Percentiles rank a stretch among this genome's conserved stretches.
phyloP scores from a whole-genome alignment of 2,888 invertebrate species.

The Papilio demoleus region DNA sequence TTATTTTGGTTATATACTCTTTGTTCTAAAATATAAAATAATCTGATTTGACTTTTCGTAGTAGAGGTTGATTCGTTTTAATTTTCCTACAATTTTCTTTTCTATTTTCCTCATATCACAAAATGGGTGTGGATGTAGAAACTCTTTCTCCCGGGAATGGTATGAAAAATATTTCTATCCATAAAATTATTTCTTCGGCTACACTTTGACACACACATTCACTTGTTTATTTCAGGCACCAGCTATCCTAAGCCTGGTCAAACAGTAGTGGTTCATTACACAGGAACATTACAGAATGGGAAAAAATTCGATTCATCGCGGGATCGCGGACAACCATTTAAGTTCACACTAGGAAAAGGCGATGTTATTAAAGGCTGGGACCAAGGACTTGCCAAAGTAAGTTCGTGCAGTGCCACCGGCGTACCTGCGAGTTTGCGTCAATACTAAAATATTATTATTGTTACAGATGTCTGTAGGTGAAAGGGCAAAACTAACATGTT shows the following conservation, averaged over 20 bases:
- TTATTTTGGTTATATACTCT: background rate
- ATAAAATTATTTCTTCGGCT: background rate
- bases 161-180: slow-evolving; percentile 45
- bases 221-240: slow-evolving; percentile 84
- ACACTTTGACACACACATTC: background rate
- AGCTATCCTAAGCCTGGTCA: slow-evolving; percentile 97
- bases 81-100: slow-evolving; percentile 22
- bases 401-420: slow-evolving; percentile 9
- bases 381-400: slow-evolving; percentile 94
- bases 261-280: slow-evolving; percentile 98
- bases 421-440: background rate
- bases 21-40: background rate
- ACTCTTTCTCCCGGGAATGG: slow-evolving; percentile 74
- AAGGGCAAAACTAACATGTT: slow-evolving; percentile 94
- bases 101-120: slow-evolving; percentile 26
- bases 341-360: slow-evolving; percentile 96
- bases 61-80: background rate
- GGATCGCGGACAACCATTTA: slow-evolving; percentile 96
- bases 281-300: slow-evolving; percentile 94
- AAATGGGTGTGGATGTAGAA: slow-evolving; percentile 76
- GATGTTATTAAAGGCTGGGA: slow-evolving; percentile 99
- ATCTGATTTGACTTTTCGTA: slow-evolving; percentile 1
- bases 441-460: background rate
- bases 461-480: slow-evolving; percentile 96
- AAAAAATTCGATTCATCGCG: slow-evolving; percentile 98